These are phyloP conservation scores for Oxygymnocypris stewartii DNA, from an alignment of 2,113 vertebrate genomes.

Conservation along the genomic window DNA sequence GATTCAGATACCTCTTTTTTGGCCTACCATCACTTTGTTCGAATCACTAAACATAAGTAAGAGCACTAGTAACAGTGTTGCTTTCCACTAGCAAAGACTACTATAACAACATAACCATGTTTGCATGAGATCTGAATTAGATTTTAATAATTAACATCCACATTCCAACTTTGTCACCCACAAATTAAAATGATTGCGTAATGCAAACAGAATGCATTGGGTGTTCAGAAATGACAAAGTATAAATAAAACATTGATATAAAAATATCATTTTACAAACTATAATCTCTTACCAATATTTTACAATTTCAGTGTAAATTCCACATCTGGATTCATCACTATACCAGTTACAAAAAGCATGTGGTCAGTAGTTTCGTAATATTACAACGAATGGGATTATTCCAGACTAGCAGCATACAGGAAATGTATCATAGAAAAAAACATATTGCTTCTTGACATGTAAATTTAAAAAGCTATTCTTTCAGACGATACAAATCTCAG, in stretches of 20 bases:
- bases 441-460: not conserved
- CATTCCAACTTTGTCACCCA: constrained; percentile 41
- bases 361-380: constrained; percentile 68
- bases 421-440: constrained; percentile 60
- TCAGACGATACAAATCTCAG: not conserved
- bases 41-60: not conserved
- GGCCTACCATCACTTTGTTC: not conserved
- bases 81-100: not conserved
- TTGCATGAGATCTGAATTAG: constrained; percentile 14
- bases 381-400: constrained; percentile 74
- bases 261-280: constrained; percentile 99
- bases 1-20: not conserved
- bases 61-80: not conserved
- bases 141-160: constrained; percentile 53
- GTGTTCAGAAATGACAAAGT: constrained; percentile 61
- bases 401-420: constrained; percentile 95
- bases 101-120: not conserved
- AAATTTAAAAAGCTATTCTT: constrained; percentile 24
- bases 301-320: constrained; percentile 78
- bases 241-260: constrained; percentile 99
- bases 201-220: not conserved
- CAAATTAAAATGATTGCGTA: constrained; percentile 22
- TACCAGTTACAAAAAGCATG: constrained; percentile 62
- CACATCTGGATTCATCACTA: constrained; percentile 77
- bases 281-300: constrained; percentile 88